Conservation (phyloP, 2,888 invertebrate species). For the Stenichneumon culpator region DNA sequence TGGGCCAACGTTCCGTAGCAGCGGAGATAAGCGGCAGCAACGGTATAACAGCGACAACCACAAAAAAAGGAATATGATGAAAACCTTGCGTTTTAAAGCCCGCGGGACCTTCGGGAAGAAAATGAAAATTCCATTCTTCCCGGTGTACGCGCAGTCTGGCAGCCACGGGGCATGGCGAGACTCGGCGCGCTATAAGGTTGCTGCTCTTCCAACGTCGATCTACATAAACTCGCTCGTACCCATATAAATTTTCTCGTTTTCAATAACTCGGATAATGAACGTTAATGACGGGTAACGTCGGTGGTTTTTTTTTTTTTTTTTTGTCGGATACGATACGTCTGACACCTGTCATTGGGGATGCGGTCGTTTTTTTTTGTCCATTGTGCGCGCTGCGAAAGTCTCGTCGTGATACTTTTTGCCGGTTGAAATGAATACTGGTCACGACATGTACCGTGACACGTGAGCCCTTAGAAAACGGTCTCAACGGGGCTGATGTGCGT, state of each 20-base stretch:
- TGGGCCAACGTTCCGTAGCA: conserved; percentile 25
- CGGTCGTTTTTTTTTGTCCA: conserved; percentile 11
- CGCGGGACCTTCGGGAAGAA: conserved; percentile 32
- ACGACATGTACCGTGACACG: conserved; percentile 42
- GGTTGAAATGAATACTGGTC: conserved; percentile 39
- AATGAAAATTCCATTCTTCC: conserved; percentile 57
- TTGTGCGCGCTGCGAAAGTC: conserved; percentile 4
- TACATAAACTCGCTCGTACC: neutral
- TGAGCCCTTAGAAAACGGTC: conserved; percentile 43
- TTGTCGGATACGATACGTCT: neutral
- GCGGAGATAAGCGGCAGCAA: conserved; percentile 34
- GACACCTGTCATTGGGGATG: conserved; percentile 14
- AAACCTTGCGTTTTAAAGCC: conserved; percentile 32
- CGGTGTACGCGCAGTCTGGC: neutral
- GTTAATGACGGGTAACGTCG: neutral
- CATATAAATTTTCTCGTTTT: conserved; percentile 1
- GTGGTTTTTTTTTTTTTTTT: neutral
- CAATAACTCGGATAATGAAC: conserved; percentile 6
- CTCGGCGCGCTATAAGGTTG: too few relatives aligned
- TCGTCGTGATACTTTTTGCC: neutral
- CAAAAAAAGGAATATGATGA: conserved; percentile 4
- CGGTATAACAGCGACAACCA: conserved; percentile 17
- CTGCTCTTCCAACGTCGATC: neutral
- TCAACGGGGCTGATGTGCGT: conserved; percentile 5
- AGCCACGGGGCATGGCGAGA: neutral